Base-by-base conservation (phyloP, 2,888 invertebrate genomes). In the Eristalis tenax region DNA sequence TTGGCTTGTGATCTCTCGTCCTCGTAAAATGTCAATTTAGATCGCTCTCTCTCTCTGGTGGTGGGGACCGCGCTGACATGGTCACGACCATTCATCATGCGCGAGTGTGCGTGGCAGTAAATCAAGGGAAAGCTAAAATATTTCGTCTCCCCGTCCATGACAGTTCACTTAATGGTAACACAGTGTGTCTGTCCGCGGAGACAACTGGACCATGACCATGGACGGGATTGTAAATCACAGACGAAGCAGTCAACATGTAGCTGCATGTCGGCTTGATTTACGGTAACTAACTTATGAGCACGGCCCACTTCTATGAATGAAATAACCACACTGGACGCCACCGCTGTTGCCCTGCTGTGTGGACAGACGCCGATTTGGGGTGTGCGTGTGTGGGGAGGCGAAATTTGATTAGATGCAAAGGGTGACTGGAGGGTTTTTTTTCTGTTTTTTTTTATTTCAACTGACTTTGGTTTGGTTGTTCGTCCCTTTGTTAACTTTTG, bases 141-240 rank as follows among this genome's bases (percentile, higher is more conserved):
- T 71, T 83, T 75, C 40, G 75, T 79, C 70, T 85, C 40, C 57
- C 40, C 64, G 50, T 65, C 35, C 71, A 64, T 86, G 83, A 82
- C 85, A 83, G 77, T 83, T 71, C 50, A 50, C 83, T 50, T 86
- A 79, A 83, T 86, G 71, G 86, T 57, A 83, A 79, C 65, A 50
- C 59, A 68, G 85, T 73, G 66, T 22, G 43, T 59, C 23, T 64
- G 50, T 71, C 59, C 64, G 18, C 50, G 50, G 8, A 57, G 70
- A 78, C 86, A 87, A 83, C 86, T 83, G 86, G 73, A 99, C 99
- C 94, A 94, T 99, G 93, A 99, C 87, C 80, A 80, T 80, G 87
- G 71, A 28, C 75, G 61, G 28, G 86, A 87, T 80, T 80, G 80
- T 87, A 87, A 87, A 87, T 87, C 87, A 87, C 87, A 73, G 76